Conservation (phyloP, 2,113 vertebrate genomes). For the Xerus inauris region DNA sequence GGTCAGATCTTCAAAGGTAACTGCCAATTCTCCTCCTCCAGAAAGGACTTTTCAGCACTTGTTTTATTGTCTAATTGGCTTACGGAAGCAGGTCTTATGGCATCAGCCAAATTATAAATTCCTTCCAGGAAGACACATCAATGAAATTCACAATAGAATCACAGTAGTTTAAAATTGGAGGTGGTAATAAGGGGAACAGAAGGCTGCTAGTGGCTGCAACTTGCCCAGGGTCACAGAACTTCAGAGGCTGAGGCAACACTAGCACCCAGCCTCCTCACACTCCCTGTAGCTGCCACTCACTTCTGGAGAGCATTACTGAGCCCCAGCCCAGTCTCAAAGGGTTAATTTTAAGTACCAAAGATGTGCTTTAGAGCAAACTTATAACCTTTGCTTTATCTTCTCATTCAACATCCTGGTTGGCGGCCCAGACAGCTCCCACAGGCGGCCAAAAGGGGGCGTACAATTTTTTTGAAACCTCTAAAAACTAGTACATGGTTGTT, state of each 20-base stretch:
- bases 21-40: not conserved
- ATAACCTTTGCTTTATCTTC: not conserved
- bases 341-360: not conserved
- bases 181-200: too few relatives aligned
- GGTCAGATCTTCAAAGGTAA: not conserved
- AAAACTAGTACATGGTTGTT: not conserved
- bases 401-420: not conserved
- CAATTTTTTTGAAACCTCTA: not conserved
- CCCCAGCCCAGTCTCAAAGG: not conserved
- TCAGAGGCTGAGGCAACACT: accelerated
- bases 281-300: accelerated
- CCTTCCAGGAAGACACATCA: conserved; percentile 18
- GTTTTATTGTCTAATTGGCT: conserved; percentile 11
- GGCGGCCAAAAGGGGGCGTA: conserved; percentile 41
- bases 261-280: not conserved
- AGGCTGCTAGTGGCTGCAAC: not conserved
- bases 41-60: not conserved
- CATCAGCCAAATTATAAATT: conserved; percentile 31
- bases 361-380: not conserved
- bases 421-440: not conserved
- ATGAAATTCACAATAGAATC: not conserved
- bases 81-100: not conserved
- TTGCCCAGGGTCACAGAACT: not conserved
- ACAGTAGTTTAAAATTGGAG: not conserved
- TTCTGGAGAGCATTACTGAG: not conserved